Evolutionary conservation across 2,113 vertebrate genomes (phyloP), one percentile per base, ranked within the genome.

Genomic region (Litocranius walleri): DNA sequence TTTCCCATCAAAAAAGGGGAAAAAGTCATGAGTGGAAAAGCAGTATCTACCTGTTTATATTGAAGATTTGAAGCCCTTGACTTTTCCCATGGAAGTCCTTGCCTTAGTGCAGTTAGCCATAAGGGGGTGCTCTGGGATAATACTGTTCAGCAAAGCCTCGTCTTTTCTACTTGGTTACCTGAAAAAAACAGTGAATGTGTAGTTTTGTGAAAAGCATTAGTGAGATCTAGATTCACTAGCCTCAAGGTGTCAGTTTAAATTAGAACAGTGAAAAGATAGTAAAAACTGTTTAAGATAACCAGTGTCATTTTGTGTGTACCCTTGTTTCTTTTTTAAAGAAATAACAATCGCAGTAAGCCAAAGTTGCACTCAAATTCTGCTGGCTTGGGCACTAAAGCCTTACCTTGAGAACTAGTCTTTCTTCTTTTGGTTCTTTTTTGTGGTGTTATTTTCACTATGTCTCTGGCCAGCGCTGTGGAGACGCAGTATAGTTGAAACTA

Each of bases 121-220:
- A 61, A 99, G 98, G 96, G 98, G 98, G 98, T 94, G 97, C 95
- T 95, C 93, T 97, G 95, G 81, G 94, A 98, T 95, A 98, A 96
- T 36, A 61, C 30, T 90, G 82, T 95, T 62, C 50, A 80, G 16
- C 71, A 54, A 36, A n/a, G 33, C n/a, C 15, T 33, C 3, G 0
- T 84, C 56, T 93, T 48, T 82, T 84, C 33, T 91, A 52, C 45
- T 59, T 17, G 25, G 3, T 0, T 74, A 54, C n/a, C 83, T 50
- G 30, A 23, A 59, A 84, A 85, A 85, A 91, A 67, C 48, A 61
- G 29, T 45, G 33, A n/a, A 4, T 0, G 1, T 87, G 61, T 50
- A 74, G 96, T 45, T 91, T 10, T 88, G 61, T 48, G n/a, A 74
- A 21, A 40, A 40, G n/a, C n/a, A 40, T 40, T 40, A 40, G n/a